Evolutionary conservation across 2,888 invertebrate species (phyloP), one percentile per base, ranked within the genome.

Genomic region (Rhagonycha lutea): DNA sequence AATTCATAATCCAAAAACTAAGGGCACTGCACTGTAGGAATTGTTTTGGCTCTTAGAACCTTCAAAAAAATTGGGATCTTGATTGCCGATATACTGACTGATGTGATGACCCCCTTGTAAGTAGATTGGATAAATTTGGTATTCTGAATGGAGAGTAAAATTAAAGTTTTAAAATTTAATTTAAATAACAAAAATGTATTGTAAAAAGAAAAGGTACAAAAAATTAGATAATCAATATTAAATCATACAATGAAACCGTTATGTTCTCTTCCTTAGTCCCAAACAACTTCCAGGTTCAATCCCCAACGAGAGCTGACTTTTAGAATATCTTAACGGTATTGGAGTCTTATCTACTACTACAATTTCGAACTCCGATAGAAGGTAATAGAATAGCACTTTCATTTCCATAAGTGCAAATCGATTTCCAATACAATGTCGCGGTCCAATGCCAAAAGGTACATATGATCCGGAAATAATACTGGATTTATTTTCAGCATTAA

Each of bases 361-460:
- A 23, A 83, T 68, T 28, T 83, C 80, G 65, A 83, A 81, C 47
- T 80, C 81, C 2, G 74, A 70, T 12, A 83, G 65, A 14, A 84
- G 29, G 63, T 79, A 69, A 7, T 81, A 79, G 14, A 81, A 32
- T 12, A 83, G 47, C 8, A 80, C 79, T 79, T 84, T 84, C 3
- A 73, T 79, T 78, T 84, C 82, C 65, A 84, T 70, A 4, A 83
- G 72, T 60, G 83, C 84, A 75, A 83, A 84, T 75, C 83, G 76
- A 14, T 65, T 69, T 83, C 86, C 87, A 72, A 87, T 84, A 72
- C 87, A 88, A 70, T 82, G 83, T 74, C 86, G 79, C 2, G 86
- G 86, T 3, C 87, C 87, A 7, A 79, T 69, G 28, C 91, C 91
- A 82, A 91, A 91, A 0, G 90, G 89, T 61, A 91, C 76, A 80